Base-by-base conservation (phyloP, 2,797 vertebrate genomes). In the Carapus acus region DNA sequence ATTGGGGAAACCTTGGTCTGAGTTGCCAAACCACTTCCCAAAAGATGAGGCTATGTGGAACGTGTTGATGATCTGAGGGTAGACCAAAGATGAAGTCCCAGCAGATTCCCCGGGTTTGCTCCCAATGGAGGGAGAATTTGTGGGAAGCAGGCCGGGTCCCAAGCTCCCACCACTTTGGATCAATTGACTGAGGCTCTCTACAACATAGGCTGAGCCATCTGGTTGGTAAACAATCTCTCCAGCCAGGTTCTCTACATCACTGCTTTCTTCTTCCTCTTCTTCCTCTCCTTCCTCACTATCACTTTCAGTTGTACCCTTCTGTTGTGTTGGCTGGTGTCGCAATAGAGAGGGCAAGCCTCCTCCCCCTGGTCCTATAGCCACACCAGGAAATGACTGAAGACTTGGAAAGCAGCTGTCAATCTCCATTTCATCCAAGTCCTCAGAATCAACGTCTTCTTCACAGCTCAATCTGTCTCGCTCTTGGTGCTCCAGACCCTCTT, bases 21-120 rank as follows among this genome's bases (percentile, higher is more conserved):
- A 90, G 85, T 93, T 90, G 81, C 94, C 92, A 89, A 99, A 99
- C 96, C 96, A 98, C 83, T 96, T 98, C 89, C 96, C 94, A 69
- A 99, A 97, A 86, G 96, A 99, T 73, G 96, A 97, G 89, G 96
- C 96, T 95, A 99, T 99, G 91, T 99, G 96, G 90, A 98, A 99
- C 85, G 96, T 99, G 87, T 97, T 99, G 87, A 99, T 98, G 90
- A 99, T 98, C 89, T 99, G 96, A 70, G 96, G 96, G 86, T 96
- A 96, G 74, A 91, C 93, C 1, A 94, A 90, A 47, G 92, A 88
- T 16, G 94, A 90, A 70, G 91, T 86, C 80, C 93, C 94, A 71
- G 92, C 87, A 65, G 79, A 78, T 74, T 91, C 89, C 62, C 86
- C 90, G 23, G 69, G 85, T 73, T 92, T 94, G 62, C 85, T 90